Percentiles rank a stretch among this genome's conserved stretches.
These are phyloP conservation scores for Mayetiola destructor DNA, from an alignment of 2,888 invertebrate species.

Conservation along the genomic window DNA sequence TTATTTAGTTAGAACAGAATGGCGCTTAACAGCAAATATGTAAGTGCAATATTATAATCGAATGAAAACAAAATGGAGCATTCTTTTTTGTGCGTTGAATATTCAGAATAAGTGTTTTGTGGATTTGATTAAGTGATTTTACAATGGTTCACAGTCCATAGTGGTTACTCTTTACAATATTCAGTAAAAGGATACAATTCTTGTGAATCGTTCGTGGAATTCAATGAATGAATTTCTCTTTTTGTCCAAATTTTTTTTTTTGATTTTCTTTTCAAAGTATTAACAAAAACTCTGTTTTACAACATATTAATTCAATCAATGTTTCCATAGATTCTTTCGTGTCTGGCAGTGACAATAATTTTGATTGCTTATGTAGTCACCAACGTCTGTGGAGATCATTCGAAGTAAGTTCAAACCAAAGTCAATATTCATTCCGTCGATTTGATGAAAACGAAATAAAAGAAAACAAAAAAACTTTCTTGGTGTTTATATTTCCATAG, in stretches of 20 bases:
- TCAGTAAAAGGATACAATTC: too few species aligned
- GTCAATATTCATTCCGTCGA: background rate
- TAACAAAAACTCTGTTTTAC: too few species aligned
- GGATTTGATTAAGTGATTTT: background rate
- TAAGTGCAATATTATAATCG: too few species aligned
- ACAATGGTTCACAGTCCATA: too few species aligned
- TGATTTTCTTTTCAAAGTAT: too few species aligned
- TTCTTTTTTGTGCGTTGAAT: too few species aligned
- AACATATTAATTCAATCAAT: too few species aligned
- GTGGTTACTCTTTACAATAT: too few species aligned
- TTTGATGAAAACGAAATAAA: background rate
- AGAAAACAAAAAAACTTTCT: background rate
- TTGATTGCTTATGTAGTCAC: background rate
- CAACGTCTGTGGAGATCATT: background rate
- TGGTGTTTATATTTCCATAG: slow-evolving; percentile 20
- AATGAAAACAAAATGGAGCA: too few species aligned
- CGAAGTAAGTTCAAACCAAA: background rate
- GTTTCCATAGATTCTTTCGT: background rate
- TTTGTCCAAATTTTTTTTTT: too few species aligned
- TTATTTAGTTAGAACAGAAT: background rate
- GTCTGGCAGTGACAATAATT: background rate
- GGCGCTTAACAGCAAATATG: slow-evolving; percentile 6
- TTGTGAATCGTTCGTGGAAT: too few species aligned
- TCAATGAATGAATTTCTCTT: too few species aligned
- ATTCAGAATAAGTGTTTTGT: background rate